Conservation (phyloP, 2,888 invertebrate species). For the Aricia artaxerxes region DNA sequence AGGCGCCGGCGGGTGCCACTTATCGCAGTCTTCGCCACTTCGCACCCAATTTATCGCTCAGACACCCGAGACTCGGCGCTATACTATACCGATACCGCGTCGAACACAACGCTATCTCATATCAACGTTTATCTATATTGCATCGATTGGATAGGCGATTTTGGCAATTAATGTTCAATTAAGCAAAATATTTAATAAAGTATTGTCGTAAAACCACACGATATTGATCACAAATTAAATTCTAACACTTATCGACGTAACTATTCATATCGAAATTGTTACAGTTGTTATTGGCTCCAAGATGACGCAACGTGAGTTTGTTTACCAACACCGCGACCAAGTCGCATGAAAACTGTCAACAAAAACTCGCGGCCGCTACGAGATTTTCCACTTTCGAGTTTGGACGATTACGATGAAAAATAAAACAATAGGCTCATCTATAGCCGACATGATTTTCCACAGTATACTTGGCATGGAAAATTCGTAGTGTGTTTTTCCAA, state of each 20-base stretch:
- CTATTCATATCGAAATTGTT: not conserved
- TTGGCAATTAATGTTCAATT: not conserved
- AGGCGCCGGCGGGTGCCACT: constrained; percentile 61
- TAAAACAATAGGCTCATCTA: not conserved
- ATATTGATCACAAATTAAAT: not conserved
- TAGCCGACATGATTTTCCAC: not conserved
- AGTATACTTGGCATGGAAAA: not conserved
- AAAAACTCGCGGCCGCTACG: not conserved
- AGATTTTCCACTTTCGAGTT: not conserved
- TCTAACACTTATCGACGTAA: no score
- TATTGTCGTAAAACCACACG: not conserved
- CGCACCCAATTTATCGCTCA: constrained; percentile 73
- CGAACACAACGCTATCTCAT: not conserved
- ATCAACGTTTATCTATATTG: not conserved
- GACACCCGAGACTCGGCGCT: constrained; percentile 7
- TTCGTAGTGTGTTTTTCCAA: not conserved
- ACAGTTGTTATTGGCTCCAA: not conserved
- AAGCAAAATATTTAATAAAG: not conserved
- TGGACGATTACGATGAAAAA: not conserved
- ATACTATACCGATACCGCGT: not conserved
- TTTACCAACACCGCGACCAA: not conserved
- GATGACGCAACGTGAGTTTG: not conserved
- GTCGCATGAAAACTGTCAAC: not conserved
- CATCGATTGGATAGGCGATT: not conserved
- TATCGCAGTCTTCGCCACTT: constrained; percentile 75